Evolutionary conservation across 2,888 invertebrate genomes (phyloP), one percentile per base, ranked within the genome.

Genomic region (Euclidia mi): DNA sequence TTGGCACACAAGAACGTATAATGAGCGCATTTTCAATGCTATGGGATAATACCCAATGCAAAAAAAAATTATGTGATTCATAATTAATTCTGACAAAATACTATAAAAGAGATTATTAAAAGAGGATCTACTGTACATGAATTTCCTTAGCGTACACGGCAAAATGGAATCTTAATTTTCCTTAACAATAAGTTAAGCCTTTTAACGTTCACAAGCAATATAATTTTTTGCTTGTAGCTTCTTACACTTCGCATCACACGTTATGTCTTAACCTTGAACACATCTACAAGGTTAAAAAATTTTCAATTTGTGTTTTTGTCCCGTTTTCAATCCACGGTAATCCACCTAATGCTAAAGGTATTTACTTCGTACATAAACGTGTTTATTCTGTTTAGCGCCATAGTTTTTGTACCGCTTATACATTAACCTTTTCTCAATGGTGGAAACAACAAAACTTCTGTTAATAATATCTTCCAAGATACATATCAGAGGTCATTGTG

Each of bases 201-300:
- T 37, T 25, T 6, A 47, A 10, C 32, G 20, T 31, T 31, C n/a
- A 31, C 29, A 31, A 15, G 38, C 31, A 38, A 47, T 47, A 18
- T 46, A 18, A 11, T 20, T 20, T 18, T 48, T 48, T 48, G 32
- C 32, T 32, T 41, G 32, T 37, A 28, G n/a, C 48, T 12, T 41
- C 41, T 48, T 40, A 38, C 25, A 20, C 18, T 38, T 38, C 38
- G 12, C 40, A 32, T 41, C 48, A 41, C 25, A 14, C 29, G 38
- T 32, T 38, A 31, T 38, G 2, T 32, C 20, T 15, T 40, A 48
- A 41, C 48, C 48, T 48, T 48, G 48, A 7, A 41, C 32, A 14
- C 17, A 11, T 17, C 25, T 15, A 31, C 48, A 48, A 48, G 48
- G 48, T 41, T 41, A 41, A 47, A 31, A 31, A 41, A 14, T 32